These are phyloP conservation scores for Dugesia japonica DNA, from an alignment of 2,888 invertebrate species.

Conservation along the genomic window DNA sequence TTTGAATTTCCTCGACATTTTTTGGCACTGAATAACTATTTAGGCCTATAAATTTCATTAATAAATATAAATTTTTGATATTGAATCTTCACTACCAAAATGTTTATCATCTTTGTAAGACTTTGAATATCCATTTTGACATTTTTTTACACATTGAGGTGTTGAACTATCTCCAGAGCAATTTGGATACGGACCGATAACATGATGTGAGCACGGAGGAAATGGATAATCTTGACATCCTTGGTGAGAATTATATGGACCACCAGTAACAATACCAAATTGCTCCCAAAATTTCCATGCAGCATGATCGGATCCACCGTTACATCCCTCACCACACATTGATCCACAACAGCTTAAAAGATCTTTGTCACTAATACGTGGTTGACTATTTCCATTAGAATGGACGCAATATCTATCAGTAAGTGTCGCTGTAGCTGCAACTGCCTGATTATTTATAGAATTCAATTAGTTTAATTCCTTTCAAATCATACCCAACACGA, in stretches of 20 bases:
- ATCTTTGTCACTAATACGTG: constrained; percentile 69
- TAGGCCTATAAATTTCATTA: constrained; percentile 38
- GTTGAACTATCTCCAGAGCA: constrained; percentile 53
- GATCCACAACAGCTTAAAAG: constrained; percentile 63
- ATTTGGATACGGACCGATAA: constrained; percentile 54
- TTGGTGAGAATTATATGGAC: constrained; percentile 59
- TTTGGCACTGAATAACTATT: constrained; percentile 49
- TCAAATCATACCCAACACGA: constrained; percentile 74
- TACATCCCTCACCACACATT: constrained; percentile 52
- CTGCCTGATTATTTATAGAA: constrained; percentile 59
- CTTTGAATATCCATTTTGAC: constrained; percentile 57
- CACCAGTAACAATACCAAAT: constrained; percentile 71
- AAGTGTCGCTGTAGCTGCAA: constrained; percentile 77
- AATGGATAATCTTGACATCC: constrained; percentile 76
- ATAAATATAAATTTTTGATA: too few relatives aligned
- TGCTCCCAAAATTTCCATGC: constrained; percentile 76
- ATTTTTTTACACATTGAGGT: constrained; percentile 61
- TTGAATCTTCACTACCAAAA: constrained; percentile 52
- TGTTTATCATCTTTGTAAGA: constrained; percentile 62
- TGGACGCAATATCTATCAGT: constrained; percentile 71
- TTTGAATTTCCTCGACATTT: constrained; percentile 58
- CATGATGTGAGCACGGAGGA: constrained; percentile 73
- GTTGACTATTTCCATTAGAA: constrained; percentile 57
- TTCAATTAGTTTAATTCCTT: too few relatives aligned
- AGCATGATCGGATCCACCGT: constrained; percentile 64